These are phyloP conservation scores for Muscicapa comitata DNA, from an alignment of 2,797 vertebrate genomes.

Conservation along the genomic window DNA sequence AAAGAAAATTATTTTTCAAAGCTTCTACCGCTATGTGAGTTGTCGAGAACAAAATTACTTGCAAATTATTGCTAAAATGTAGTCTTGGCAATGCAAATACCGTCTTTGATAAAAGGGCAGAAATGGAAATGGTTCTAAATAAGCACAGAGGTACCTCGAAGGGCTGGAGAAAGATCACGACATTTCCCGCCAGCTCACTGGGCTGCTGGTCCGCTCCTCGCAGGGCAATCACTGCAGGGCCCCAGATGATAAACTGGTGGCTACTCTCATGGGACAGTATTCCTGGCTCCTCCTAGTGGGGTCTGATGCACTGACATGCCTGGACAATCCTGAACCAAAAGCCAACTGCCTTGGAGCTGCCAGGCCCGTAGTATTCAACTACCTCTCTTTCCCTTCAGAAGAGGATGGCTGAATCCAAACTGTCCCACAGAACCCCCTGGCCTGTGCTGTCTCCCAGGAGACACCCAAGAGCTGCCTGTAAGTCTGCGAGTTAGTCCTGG, in stretches of 20 bases:
- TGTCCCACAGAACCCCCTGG: neutral
- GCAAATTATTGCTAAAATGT: neutral
- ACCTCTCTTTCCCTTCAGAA: neutral
- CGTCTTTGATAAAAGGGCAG: neutral
- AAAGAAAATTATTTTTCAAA: neutral
- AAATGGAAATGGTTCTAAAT: neutral
- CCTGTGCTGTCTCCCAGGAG: neutral
- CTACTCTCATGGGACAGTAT: neutral
- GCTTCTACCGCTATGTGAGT: neutral
- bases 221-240: neutral
- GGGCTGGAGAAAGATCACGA: neutral
- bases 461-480: neutral
- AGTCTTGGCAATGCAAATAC: neutral
- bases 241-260: neutral
- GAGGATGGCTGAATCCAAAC: neutral
- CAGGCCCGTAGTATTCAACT: neutral
- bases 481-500: rapidly evolving
- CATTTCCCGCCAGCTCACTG: neutral
- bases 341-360: neutral
- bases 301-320: neutral
- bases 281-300: neutral
- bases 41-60: neutral
- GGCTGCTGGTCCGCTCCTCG: neutral
- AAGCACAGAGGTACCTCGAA: neutral
- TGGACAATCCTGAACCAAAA: neutral